phyloP scores from a whole-genome alignment of 2,888 invertebrate species.

The Drosophila mimica region DNA sequence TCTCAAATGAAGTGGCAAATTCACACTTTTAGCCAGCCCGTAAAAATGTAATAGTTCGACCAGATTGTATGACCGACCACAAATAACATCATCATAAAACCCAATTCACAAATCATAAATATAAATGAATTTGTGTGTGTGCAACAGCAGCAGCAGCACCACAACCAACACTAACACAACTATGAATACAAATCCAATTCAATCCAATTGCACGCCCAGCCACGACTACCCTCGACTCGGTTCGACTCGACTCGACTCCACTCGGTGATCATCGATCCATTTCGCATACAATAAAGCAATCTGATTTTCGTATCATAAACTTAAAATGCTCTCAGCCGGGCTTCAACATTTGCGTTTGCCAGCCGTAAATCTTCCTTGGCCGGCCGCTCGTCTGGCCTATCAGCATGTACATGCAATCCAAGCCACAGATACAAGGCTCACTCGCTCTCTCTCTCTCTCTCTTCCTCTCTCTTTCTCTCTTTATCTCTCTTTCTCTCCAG shows the following conservation, averaged over 20 bases:
- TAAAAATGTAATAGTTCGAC: conserved; percentile 77
- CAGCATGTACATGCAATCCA: conserved; percentile 63
- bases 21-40: conserved; percentile 76
- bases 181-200: conserved; percentile 26
- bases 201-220: conserved; percentile 49
- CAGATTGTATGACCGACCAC: conserved; percentile 42
- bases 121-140: conserved; percentile 75
- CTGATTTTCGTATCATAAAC: conserved; percentile 79
- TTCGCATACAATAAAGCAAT: conserved; percentile 80
- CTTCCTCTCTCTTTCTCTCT: background rate
- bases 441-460: background rate
- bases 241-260: background rate
- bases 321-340: conserved; percentile 65
- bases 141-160: conserved; percentile 27
- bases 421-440: conserved; percentile 42
- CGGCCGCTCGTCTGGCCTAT: conserved; percentile 51
- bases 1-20: conserved; percentile 82
- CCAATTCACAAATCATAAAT: conserved; percentile 84
- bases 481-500: background rate
- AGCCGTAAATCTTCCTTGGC: conserved; percentile 72
- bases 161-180: conserved; percentile 6
- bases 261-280: conserved; percentile 65
- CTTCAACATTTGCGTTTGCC: conserved; percentile 63
- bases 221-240: conserved; percentile 14
- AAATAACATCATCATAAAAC: conserved; percentile 82